These are phyloP conservation scores for Drosophila suboccidentalis DNA, from an alignment of 2,888 invertebrate genomes.

Conservation along the genomic window DNA sequence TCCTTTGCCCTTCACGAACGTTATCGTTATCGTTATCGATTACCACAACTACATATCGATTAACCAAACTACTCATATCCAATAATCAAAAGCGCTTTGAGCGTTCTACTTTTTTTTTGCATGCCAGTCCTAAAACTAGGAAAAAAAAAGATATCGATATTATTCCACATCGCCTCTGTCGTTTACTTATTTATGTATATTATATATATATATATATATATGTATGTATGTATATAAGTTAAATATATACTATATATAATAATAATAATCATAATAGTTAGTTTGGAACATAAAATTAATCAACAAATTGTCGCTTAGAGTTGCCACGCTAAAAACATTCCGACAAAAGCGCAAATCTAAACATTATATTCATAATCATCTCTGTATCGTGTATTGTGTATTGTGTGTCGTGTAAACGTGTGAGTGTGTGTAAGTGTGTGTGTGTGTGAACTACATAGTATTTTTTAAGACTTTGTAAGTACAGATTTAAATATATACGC, in stretches of 20 bases:
- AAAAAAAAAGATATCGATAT: slow-evolving; percentile 62
- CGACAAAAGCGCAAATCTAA: slow-evolving; percentile 44
- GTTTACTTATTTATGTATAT: slow-evolving; percentile 41
- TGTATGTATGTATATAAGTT: slow-evolving; percentile 29
- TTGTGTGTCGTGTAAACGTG: slow-evolving; percentile 42
- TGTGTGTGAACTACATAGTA: slow-evolving; percentile 56
- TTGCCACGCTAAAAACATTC: slow-evolving; percentile 42
- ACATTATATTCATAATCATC: slow-evolving; percentile 17
- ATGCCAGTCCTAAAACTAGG: slow-evolving; percentile 57
- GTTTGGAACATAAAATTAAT: slow-evolving; percentile 76
- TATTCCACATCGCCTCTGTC: slow-evolving; percentile 27
- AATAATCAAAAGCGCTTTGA: slow-evolving; percentile 76
- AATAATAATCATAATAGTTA: slow-evolving; percentile 7
- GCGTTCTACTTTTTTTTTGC: slow-evolving; percentile 64
- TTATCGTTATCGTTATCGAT: slow-evolving; percentile 17
- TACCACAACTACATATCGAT: slow-evolving; percentile 19
- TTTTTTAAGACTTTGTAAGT: slow-evolving; percentile 62
- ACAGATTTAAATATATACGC: slow-evolving; percentile 38
- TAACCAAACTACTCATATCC: slow-evolving; percentile 41
- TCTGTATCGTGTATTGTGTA: slow-evolving; percentile 33
- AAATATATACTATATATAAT: slow-evolving; percentile 18
- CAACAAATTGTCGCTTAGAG: slow-evolving; percentile 70
- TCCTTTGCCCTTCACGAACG: slow-evolving; percentile 56
- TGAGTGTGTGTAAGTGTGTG: slow-evolving; percentile 18
- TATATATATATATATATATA: slow-evolving; percentile 49